Evolutionary conservation across 2,113 vertebrate species (phyloP).

Genomic region (Piprites chloris): DNA sequence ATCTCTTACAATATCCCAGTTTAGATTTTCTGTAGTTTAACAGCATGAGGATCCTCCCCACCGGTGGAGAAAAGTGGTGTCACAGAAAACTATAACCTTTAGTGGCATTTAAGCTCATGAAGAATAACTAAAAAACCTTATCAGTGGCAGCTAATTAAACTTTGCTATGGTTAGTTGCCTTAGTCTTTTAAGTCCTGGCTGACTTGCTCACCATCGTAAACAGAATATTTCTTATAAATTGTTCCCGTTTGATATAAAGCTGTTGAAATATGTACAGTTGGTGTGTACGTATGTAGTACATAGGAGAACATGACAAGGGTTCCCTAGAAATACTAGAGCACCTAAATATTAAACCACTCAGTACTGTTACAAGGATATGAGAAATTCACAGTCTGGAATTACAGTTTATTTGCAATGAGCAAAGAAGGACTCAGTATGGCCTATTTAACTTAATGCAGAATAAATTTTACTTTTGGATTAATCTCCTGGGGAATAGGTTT

Average conservation of each 20-base stretch:
- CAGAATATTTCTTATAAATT: background rate
- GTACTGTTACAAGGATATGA: background rate
- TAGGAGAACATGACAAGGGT: background rate
- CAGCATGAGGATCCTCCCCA: background rate
- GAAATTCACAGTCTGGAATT: background rate
- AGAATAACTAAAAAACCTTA: background rate
- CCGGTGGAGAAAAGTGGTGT: background rate
- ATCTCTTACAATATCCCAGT: background rate
- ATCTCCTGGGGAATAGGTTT: background rate
- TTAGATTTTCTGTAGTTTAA: background rate
- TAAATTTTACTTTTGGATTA: constrained; percentile 19
- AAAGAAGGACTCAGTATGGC: background rate
- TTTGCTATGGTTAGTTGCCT: background rate
- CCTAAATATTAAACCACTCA: background rate
- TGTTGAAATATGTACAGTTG: background rate
- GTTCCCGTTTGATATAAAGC: background rate
- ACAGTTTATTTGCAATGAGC: background rate
- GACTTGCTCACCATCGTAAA: background rate
- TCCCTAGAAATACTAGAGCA: background rate
- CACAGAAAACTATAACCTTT: background rate
- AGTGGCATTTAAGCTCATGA: background rate
- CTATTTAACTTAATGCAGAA: background rate
- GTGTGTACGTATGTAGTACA: background rate
- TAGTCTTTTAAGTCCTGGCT: background rate
- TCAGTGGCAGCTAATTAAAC: background rate